Evolutionary conservation across 2,797 vertebrate species (phyloP).

Genomic region (Semotilus atromaculatus): DNA sequence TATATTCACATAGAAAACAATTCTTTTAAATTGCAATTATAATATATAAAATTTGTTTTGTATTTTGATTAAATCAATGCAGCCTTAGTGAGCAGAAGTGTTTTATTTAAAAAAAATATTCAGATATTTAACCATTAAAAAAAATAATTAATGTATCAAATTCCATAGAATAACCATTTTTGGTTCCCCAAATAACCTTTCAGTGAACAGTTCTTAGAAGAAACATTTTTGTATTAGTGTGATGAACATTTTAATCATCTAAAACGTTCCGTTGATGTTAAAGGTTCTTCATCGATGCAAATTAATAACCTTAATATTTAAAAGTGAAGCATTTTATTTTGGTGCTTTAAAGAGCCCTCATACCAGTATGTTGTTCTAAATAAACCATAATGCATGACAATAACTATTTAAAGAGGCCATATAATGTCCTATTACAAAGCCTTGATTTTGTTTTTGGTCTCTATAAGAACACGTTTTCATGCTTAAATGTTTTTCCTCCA

Average conservation of each 20-base stretch:
- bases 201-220: no score
- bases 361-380: background rate
- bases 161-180: background rate
- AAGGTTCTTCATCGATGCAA: background rate
- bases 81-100: background rate
- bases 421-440: background rate
- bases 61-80: background rate
- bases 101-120: background rate
- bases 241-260: background rate
- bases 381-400: background rate
- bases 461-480: background rate
- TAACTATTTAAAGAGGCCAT: background rate
- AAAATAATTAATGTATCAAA: background rate
- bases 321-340: background rate
- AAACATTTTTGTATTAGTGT: background rate
- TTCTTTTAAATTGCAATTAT: background rate
- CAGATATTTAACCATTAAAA: background rate
- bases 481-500: background rate
- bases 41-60: background rate
- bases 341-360: background rate
- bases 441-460: background rate
- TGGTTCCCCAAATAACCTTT: background rate
- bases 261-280: background rate
- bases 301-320: background rate
- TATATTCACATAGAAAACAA: background rate